Percentiles rank a stretch among this genome's conserved stretches.
Conservation (phyloP, 1,140 invertebrate species). For the Trigoniulus corallinus region DNA sequence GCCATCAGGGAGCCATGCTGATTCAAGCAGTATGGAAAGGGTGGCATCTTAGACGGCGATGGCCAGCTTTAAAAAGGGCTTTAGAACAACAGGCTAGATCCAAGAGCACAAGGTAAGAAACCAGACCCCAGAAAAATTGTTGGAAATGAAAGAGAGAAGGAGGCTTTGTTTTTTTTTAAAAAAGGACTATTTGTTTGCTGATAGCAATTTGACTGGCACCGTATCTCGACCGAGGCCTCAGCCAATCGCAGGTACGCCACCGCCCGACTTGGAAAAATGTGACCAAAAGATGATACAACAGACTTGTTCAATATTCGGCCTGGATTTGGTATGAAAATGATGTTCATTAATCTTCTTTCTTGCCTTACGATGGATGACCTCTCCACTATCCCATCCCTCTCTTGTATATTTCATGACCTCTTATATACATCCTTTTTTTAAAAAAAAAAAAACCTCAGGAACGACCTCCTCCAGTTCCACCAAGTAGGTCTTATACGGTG, state of each 20-base stretch:
- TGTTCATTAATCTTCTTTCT: neutral
- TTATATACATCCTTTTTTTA: slow-evolving; percentile 7
- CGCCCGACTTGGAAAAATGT: slow-evolving; percentile 44
- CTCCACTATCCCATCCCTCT: too few relatives aligned
- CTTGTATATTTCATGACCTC: too few relatives aligned
- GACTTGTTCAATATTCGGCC: slow-evolving; percentile 71
- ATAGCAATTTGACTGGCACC: neutral
- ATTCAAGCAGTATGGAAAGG: slow-evolving; percentile 70
- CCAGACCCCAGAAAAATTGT: too few relatives aligned
- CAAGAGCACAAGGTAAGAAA: neutral
- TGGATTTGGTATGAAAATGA: slow-evolving; percentile 48
- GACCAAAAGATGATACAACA: slow-evolving; percentile 72
- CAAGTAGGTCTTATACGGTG: slow-evolving; percentile 73
- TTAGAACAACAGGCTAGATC: slow-evolving; percentile 11
- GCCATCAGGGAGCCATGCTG: slow-evolving; percentile 50
- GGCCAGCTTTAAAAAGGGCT: slow-evolving; percentile 39
- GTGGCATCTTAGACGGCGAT: slow-evolving; percentile 49
- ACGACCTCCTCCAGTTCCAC: slow-evolving; percentile 72
- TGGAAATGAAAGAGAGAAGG: too few relatives aligned
- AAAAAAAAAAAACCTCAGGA: too few relatives aligned
- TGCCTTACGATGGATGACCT: too few relatives aligned
- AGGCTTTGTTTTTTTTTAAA: too few relatives aligned
- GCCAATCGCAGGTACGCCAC: slow-evolving; percentile 43
- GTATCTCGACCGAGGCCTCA: slow-evolving; percentile 53
- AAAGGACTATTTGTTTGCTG: neutral